These are phyloP conservation scores for Axea sp. DNA, from an alignment of 2,888 invertebrate species.

Conservation along the genomic window DNA sequence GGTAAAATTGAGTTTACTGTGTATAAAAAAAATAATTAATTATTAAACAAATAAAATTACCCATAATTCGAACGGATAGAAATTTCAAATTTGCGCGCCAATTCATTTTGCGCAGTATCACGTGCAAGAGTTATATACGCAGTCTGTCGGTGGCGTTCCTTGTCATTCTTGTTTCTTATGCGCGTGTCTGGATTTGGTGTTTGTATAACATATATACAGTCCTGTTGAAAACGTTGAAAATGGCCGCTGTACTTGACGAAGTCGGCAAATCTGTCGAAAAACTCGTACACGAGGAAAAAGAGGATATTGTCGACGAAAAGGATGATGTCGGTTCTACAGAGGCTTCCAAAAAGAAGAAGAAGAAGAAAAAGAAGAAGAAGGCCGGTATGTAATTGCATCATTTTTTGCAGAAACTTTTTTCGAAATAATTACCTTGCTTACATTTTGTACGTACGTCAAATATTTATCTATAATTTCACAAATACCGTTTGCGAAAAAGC, in stretches of 20 bases:
- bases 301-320: conserved; percentile 82
- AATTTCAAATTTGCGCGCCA: no score
- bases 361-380: conserved; percentile 90
- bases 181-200: no score
- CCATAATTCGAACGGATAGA: no score
- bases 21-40: no score
- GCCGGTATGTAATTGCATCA: conserved; percentile 81
- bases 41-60: no score
- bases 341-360: conserved; percentile 90
- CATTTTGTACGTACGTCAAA: background rate
- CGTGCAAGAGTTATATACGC: no score
- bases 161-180: no score
- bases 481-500: background rate
- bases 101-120: no score
- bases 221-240: no score
- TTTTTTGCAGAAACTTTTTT: background rate
- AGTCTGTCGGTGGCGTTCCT: no score
- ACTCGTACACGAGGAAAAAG: conserved; percentile 81
- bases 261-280: conserved; percentile 82
- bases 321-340: conserved; percentile 83
- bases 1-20: no score
- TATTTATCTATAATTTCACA: background rate
- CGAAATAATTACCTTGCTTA: background rate
- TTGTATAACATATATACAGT: no score
- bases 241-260: conserved; percentile 83